Evolutionary conservation across 2,888 invertebrate species (phyloP), one percentile per base, ranked within the genome.

Genomic region (Agrypnus murinus): DNA sequence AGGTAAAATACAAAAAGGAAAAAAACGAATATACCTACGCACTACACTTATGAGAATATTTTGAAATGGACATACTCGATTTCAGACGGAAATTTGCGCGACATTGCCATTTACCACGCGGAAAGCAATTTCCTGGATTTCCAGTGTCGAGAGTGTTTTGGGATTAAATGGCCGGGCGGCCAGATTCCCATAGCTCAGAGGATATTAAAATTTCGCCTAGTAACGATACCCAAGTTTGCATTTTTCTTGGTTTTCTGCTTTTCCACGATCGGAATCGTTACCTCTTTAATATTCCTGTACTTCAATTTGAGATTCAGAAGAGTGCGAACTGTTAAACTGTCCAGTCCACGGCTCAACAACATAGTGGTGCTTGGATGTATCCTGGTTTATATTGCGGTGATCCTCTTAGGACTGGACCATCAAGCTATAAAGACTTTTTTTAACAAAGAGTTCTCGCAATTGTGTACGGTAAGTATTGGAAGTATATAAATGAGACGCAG

Each of bases 351-450:
- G 74, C 87, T 97, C 68, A 97, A 96, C 88, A 97, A 96, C 86
- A 94, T 96, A 86, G 95, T 96, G 0, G 92, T 95, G 40, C 91
- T 95, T 38, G 97, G 97, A 12, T 97, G 96, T 83, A 93, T 95
- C 77, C 86, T 96, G 78, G 96, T 96, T n/a, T 97, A 97, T 86
- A 89, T 92, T 1, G 95, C 96, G 0, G 95, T 97, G 46, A 93
- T 96, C 19, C 87, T 96, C 59, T 87, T 96, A 72, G 96, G 96
- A 3, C 88, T 96, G 68, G 96, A 96, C 86, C 59, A 92, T 93
- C 40, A 58, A 25, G 43, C 58, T 82, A 92, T 93, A n/a, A 92
- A 92, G 1, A 85, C 95, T 64, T 90, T 92, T 1, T 88, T 91
- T 45, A 87, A 89, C 72, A 88, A 89, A 75, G 89, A 91, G 76